A percentile compares a stretch with the other conserved stretches of the same genome.
Evolutionary conservation across 2,113 vertebrate species (phyloP).

Genomic region (Orthonyx spaldingii): DNA sequence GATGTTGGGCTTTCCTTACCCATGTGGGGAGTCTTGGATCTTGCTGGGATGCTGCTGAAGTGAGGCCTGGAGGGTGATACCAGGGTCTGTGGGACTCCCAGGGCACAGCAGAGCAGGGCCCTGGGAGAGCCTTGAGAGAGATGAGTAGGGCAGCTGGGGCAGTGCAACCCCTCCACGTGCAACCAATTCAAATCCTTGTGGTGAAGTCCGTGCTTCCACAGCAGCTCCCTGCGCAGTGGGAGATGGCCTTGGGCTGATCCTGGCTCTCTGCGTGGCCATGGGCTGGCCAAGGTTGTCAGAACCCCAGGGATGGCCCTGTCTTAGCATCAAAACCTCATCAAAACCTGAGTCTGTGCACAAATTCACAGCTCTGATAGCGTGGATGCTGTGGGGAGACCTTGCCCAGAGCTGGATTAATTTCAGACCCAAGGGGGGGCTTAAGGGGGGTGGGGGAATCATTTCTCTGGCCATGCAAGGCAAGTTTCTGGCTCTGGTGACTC

Average conservation of each 20-base stretch:
- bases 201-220: fast-evolving
- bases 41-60: not conserved
- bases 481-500: conserved; percentile 6
- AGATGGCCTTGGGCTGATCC: not conserved
- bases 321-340: not conserved
- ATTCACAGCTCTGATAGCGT: not conserved
- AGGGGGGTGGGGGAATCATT: not conserved
- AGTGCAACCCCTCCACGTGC: not conserved
- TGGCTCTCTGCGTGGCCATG: not conserved
- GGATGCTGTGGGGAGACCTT: not conserved
- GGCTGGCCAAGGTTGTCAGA: not conserved
- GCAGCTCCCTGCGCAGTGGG: not conserved
- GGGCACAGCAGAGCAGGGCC: not conserved
- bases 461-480: not conserved
- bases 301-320: not conserved
- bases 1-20: not conserved
- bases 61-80: not conserved
- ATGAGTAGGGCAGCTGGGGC: not conserved
- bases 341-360: fast-evolving
- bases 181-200: not conserved
- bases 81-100: not conserved
- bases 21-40: not conserved
- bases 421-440: not conserved
- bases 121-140: not conserved
- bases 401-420: conserved; percentile 32